A percentile compares a stretch with the other conserved stretches of the same genome.
Evolutionary conservation across 1,140 invertebrate genomes (phyloP).

Genomic region (Tetranychus urticae): DNA sequence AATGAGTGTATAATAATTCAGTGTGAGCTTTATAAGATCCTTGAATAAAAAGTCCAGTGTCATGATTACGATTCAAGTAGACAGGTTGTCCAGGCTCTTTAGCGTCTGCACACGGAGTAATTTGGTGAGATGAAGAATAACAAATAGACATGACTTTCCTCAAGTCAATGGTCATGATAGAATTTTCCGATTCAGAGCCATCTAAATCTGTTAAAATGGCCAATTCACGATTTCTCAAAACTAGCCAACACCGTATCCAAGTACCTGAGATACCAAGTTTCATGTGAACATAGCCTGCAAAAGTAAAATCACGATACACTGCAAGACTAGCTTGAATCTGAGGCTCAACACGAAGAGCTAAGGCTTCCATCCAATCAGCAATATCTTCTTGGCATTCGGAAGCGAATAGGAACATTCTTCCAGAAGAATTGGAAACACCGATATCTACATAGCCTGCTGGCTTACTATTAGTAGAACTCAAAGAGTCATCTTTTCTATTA

Average conservation of each 20-base stretch:
- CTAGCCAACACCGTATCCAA: not conserved
- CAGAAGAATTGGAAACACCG: not conserved
- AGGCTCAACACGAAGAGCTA: not conserved
- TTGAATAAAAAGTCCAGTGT: not conserved
- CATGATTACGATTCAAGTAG: not conserved
- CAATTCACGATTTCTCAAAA: not conserved
- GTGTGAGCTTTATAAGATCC: not conserved
- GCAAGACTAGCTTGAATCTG: not conserved
- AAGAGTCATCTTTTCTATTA: not conserved
- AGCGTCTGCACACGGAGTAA: not conserved
- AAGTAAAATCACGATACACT: not conserved
- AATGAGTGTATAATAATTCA: not conserved
- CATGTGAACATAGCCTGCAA: not conserved
- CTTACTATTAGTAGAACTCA: not conserved
- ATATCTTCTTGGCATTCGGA: not conserved
- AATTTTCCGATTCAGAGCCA: not conserved
- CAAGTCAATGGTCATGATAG: not conserved
- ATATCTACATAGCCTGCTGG: conserved; percentile 1
- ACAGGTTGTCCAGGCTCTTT: not conserved
- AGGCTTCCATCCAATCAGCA: conserved; percentile 1
- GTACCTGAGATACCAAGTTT: not conserved
- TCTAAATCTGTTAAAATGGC: not conserved
- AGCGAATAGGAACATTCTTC: conserved; percentile 3
- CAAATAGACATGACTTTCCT: not conserved
- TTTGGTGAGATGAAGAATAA: not conserved